Evolutionary conservation across 2,888 invertebrate genomes (phyloP), one percentile per base, ranked within the genome.

Genomic region (Erebia epiphron): DNA sequence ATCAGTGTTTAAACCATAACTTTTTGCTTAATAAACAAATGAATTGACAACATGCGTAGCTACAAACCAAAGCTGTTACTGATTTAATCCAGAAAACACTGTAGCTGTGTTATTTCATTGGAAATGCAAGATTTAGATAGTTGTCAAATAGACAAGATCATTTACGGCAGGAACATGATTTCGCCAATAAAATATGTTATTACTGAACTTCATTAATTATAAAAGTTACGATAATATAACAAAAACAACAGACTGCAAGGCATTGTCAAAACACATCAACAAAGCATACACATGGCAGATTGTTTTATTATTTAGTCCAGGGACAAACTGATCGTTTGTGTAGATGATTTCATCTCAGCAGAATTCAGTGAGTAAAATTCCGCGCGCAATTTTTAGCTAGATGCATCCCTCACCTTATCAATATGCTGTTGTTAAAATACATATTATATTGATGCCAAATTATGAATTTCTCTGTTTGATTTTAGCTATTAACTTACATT

Each of bases 1-100:
- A 16, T 43, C 16, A n/a, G 16, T 10, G 46, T 16, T 61, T 61
- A 16, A 43, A 16, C 7, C 60, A n/a, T n/a, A 58, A 7, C 21
- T 8, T 14, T 16, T 60, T 43, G 61, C 16, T 16, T 11, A 13
- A 43, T 43, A 43, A 61, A 61, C 11, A 18, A 61, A 43, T 18
- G 43, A 16, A 54, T 16, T 52, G 52, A 41, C 16, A 60, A 43
- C 60, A 60, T 60, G 16, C 16, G 43, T 60, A 60, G 60, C 11
- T n/a, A 43, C 43, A 61, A 43, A 10, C 11, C 13, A 61, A 43
- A 43, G 11, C 43, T 41, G 14, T 46, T 43, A 46, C 35, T 14
- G 1, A 41, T 43, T 60, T 8, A 16, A 60, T 60, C 16, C 41
- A 60, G 57, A 43, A 16, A 43, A 41, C 61, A 61, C 61, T 43